Evolutionary conservation across 1,140 invertebrate species (phyloP).

Genomic region (Harlomillsia oculata): DNA sequence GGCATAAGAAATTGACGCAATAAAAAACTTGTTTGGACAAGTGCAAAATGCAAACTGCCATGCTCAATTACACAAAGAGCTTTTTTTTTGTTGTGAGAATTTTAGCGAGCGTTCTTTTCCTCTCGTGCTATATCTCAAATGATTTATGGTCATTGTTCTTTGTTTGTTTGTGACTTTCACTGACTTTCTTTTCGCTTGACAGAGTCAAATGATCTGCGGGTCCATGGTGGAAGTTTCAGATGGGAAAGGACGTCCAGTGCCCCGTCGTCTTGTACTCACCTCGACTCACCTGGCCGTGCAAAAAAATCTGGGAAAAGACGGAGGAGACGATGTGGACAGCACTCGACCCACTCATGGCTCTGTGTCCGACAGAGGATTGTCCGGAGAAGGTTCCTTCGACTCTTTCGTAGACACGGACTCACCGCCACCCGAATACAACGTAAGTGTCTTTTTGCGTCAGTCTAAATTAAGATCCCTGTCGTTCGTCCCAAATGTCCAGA

Average conservation of each 20-base stretch:
- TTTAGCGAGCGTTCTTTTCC: too few relatives aligned
- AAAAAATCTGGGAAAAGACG: conserved; percentile 17
- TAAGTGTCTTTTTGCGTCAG: not conserved
- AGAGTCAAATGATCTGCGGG: conserved; percentile 23
- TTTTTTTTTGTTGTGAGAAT: too few relatives aligned
- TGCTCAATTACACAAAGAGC: too few relatives aligned
- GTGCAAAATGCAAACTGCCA: too few relatives aligned
- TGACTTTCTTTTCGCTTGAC: too few relatives aligned
- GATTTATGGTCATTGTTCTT: too few relatives aligned
- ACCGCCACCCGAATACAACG: conserved; percentile 31
- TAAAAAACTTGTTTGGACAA: too few relatives aligned
- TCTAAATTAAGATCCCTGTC: too few relatives aligned
- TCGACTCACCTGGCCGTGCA: conserved; percentile 31
- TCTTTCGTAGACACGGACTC: conserved; percentile 33
- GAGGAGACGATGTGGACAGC: conserved; percentile 27
- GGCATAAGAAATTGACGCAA: too few relatives aligned
- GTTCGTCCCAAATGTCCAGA: too few relatives aligned
- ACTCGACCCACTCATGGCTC: conserved; percentile 28
- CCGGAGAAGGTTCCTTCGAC: conserved; percentile 33
- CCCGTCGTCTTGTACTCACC: conserved; percentile 23
- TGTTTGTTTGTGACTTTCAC: too few relatives aligned
- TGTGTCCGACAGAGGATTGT: conserved; percentile 16
- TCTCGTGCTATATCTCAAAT: too few relatives aligned
- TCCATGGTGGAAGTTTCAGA: conserved; percentile 28
- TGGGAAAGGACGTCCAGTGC: conserved; percentile 28